A percentile compares a stretch with the other conserved stretches of the same genome.
These are phyloP conservation scores for Chaetogeoica ovagalla DNA, from an alignment of 2,888 invertebrate genomes.

Conservation along the genomic window DNA sequence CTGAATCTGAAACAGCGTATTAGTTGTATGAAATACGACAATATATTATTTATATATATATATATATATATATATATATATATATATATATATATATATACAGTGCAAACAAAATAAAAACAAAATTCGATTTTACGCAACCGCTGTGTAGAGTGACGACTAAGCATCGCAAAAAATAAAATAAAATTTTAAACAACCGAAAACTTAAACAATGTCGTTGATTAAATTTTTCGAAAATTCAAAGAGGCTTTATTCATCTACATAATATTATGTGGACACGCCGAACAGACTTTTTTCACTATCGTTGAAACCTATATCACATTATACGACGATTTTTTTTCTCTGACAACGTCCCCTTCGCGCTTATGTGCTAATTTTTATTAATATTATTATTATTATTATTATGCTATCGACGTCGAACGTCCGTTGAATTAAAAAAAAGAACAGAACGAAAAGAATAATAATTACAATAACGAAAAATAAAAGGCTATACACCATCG, in stretches of 20 bases:
- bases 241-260: background rate
- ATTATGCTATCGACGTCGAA: background rate
- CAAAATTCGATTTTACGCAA: too few species aligned
- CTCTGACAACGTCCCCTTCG: background rate
- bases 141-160: too few species aligned
- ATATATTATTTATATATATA: too few species aligned
- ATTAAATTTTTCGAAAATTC: background rate
- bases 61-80: too few species aligned
- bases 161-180: too few species aligned
- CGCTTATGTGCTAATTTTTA: background rate
- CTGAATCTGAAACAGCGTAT: too few species aligned
- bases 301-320: background rate
- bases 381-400: too few species aligned
- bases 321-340: background rate
- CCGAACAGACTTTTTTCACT: conserved; percentile 5
- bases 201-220: background rate
- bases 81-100: too few species aligned
- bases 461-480: background rate
- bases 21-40: too few species aligned
- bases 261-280: background rate
- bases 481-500: background rate
- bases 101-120: too few species aligned
- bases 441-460: background rate
- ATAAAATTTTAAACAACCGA: background rate
- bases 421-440: background rate